phyloP scores from a whole-genome alignment of 2,888 invertebrate species.

The Sphaeridia pumilis region DNA sequence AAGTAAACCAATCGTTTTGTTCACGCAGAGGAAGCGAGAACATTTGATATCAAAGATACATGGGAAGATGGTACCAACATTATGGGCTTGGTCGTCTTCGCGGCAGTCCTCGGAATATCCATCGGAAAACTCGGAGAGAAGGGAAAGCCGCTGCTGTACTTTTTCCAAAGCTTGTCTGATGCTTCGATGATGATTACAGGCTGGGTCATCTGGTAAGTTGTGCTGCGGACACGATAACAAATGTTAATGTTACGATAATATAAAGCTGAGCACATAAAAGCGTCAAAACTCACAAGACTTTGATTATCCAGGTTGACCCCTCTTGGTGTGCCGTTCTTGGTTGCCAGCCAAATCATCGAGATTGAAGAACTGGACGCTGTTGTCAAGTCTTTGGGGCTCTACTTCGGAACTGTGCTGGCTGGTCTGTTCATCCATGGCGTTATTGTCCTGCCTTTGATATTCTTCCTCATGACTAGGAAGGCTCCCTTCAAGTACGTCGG shows the following conservation, averaged over 20 bases:
- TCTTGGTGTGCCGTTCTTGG: constrained; percentile 73
- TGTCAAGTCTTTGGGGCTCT: constrained; percentile 76
- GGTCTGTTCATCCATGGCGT: constrained; percentile 86
- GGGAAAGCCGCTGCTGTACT: constrained; percentile 67
- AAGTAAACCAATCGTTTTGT: neutral
- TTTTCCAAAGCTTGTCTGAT: constrained; percentile 77
- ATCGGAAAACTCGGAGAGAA: constrained; percentile 74
- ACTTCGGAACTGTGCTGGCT: constrained; percentile 79
- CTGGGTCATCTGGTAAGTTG: constrained; percentile 81
- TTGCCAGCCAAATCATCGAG: constrained; percentile 80
- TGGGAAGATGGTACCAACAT: constrained; percentile 69
- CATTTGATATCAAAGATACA: constrained; percentile 50
- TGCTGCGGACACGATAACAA: neutral
- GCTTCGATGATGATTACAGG: constrained; percentile 94
- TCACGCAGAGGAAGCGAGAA: neutral
- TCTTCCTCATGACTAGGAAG: constrained; percentile 65
- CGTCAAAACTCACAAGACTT: neutral
- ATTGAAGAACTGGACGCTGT: constrained; percentile 72
- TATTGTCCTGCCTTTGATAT: constrained; percentile 74
- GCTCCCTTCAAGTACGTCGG: constrained; percentile 70
- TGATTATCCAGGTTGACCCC: constrained; percentile 61
- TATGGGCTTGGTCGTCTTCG: constrained; percentile 69
- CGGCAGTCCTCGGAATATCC: constrained; percentile 79
- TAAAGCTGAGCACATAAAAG: neutral
- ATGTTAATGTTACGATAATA: neutral